A percentile compares a stretch with the other conserved stretches of the same genome.
Conservation (phyloP, 2,888 invertebrate genomes). For the Gymnosoma rotundatum region DNA sequence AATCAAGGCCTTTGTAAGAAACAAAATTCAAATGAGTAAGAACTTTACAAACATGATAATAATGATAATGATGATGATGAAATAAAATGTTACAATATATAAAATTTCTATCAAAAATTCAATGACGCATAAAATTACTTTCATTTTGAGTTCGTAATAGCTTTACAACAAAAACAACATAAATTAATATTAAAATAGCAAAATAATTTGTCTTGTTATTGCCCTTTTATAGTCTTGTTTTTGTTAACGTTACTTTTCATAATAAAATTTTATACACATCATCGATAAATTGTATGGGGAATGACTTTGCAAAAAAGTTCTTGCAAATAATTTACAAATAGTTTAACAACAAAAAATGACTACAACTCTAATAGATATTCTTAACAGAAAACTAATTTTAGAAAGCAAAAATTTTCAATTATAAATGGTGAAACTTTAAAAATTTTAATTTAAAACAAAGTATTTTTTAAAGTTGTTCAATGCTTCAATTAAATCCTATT, state of each 20-base stretch:
- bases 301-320: slow-evolving; percentile 41
- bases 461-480: no score
- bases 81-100: slow-evolving; percentile 47
- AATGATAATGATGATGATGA: not conserved
- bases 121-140: slow-evolving; percentile 71
- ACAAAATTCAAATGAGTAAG: slow-evolving; percentile 19
- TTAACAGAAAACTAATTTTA: not conserved
- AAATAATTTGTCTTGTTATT: slow-evolving; percentile 45
- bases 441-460: no score
- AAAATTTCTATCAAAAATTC: slow-evolving; percentile 69
- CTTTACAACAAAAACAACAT: slow-evolving; percentile 17
- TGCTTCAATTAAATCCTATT: no score
- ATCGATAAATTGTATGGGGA: slow-evolving; percentile 36
- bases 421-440: no score
- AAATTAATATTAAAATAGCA: slow-evolving; percentile 28
- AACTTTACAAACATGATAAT: no score
- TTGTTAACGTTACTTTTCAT: slow-evolving; percentile 2
- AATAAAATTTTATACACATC: slow-evolving; percentile 55
- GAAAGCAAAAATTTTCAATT: no score
- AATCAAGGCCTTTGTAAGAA: slow-evolving; percentile 18
- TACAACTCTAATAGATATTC: no score
- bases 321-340: slow-evolving; percentile 45
- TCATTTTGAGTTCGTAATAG: slow-evolving; percentile 58
- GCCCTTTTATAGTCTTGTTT: not conserved
- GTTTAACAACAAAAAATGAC: slow-evolving; percentile 23